Evolutionary conservation across 2,113 vertebrate genomes (phyloP).

Genomic region (Pseudorectes ferrugineus): DNA sequence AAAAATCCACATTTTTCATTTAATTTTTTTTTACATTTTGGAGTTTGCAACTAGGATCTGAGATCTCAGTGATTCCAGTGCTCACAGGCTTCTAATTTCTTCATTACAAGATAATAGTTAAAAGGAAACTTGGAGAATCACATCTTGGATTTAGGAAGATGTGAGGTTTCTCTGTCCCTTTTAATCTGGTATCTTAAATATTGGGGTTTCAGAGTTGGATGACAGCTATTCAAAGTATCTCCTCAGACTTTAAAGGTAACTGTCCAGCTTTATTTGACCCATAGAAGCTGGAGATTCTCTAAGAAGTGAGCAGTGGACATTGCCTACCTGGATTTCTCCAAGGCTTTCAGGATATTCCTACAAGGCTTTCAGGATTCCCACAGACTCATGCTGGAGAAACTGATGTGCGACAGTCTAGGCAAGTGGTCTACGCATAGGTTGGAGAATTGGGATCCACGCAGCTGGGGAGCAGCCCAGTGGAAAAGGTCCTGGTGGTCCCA

Average conservation of each 20-base stretch:
- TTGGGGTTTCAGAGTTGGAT: not conserved
- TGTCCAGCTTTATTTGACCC: not conserved
- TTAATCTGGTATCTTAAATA: not conserved
- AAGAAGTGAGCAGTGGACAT: not conserved
- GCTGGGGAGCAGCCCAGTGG: not conserved
- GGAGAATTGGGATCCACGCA: not conserved
- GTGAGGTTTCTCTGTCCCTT: accelerated
- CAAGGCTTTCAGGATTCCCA: not conserved
- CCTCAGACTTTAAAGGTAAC: not conserved
- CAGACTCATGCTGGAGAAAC: not conserved
- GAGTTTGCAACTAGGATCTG: not conserved
- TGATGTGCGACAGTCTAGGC: not conserved
- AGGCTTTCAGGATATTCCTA: not conserved
- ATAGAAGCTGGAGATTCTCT: not conserved
- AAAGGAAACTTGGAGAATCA: not conserved
- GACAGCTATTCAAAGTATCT: not conserved
- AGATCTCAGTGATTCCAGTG: not conserved
- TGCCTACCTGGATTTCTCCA: not conserved
- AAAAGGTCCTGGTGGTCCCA: not conserved
- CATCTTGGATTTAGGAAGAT: not conserved
- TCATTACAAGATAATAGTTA: not conserved
- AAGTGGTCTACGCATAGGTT: not conserved
- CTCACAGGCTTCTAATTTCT: not conserved
- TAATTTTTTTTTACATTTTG: not conserved
- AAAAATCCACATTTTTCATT: not conserved